Evolutionary conservation across 2,113 vertebrate genomes (phyloP), one percentile per base, ranked within the genome.

Genomic region (Lanius ludovicianus): DNA sequence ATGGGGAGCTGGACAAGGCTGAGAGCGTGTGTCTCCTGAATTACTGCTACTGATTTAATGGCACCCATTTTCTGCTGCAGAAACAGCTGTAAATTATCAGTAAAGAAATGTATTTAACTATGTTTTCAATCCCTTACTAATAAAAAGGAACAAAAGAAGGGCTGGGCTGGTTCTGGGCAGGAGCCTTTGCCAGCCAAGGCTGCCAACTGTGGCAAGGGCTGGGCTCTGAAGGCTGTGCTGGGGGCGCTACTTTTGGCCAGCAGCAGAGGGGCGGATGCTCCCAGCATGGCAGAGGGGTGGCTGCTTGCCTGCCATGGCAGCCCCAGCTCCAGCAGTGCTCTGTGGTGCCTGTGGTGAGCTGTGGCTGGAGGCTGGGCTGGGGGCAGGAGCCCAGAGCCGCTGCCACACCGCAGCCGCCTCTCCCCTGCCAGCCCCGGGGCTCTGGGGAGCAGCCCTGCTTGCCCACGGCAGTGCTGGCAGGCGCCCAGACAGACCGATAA

Each of bases 71-170:
- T 65, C 73, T 94, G 92, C 69, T 81, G 77, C 65, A 69, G 42
- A 74, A 84, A 59, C 74, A 82, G 69, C 80, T 95, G 93, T 93
- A 87, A 94, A 84, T 91, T 60, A 81, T 79, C 59, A 33, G 60
- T 78, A 74, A 94, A 87, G 53, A 94, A 63, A 78, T 64, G 81
- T 89, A 94, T 94, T 96, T 95, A 95, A 89, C 53, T 60, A 63
- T 62, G 79, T 65, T 92, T 95, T 86, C 67, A 53, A 46, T 57
- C 67, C 59, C 83, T 89, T 89, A 63, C 49, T 92, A 94, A 95
- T 90, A 80, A 92, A 92, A 91, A 44, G 17, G 37, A 89, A 52
- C 11, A 74, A 81, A 84, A 57, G 44, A 16, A 39, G 0, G 16
- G 24, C 37, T 80, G 53, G 46, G 8, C 3, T 7, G 5, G 12